Conservation (phyloP, 1,140 invertebrate genomes). For the Ericerus pela region DNA sequence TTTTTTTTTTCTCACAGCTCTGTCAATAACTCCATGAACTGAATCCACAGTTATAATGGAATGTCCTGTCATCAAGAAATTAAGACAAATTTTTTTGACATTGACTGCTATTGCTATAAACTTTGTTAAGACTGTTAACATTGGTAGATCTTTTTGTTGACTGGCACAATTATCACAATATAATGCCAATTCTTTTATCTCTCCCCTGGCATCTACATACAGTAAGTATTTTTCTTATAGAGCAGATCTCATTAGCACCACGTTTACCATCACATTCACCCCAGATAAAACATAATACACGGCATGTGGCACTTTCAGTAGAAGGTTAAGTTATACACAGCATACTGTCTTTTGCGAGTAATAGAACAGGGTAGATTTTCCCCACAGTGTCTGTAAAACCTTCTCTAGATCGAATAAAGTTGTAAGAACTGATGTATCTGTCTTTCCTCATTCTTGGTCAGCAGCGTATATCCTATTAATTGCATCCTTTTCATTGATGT, state of each 20-base stretch:
- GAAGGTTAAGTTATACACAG: slow-evolving; percentile 2
- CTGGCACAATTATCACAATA: slow-evolving; percentile 7
- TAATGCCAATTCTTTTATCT: slow-evolving; percentile 2
- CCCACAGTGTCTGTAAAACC: slow-evolving; percentile 2
- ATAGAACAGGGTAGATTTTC: background rate
- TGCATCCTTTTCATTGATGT: background rate
- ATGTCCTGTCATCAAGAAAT: slow-evolving; percentile 6
- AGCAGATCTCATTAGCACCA: background rate
- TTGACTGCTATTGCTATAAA: background rate
- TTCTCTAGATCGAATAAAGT: background rate
- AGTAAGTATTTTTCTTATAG: background rate
- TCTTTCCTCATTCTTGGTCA: background rate
- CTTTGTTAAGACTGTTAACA: background rate
- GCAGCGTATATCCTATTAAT: background rate
- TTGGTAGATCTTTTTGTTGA: slow-evolving; percentile 5
- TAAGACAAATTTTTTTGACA: background rate
- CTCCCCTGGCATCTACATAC: background rate
- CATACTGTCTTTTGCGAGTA: background rate
- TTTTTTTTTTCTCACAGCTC: slow-evolving; percentile 9
- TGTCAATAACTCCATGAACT: slow-evolving; percentile 4
- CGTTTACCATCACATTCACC: slow-evolving; percentile 3
- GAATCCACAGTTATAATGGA: slow-evolving; percentile 9
- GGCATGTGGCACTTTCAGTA: slow-evolving; percentile 6
- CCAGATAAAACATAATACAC: slow-evolving; percentile 2
- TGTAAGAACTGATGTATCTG: slow-evolving; percentile 6